Conservation (phyloP, 2,797 vertebrate species). For the Sebastes melanostomus region DNA sequence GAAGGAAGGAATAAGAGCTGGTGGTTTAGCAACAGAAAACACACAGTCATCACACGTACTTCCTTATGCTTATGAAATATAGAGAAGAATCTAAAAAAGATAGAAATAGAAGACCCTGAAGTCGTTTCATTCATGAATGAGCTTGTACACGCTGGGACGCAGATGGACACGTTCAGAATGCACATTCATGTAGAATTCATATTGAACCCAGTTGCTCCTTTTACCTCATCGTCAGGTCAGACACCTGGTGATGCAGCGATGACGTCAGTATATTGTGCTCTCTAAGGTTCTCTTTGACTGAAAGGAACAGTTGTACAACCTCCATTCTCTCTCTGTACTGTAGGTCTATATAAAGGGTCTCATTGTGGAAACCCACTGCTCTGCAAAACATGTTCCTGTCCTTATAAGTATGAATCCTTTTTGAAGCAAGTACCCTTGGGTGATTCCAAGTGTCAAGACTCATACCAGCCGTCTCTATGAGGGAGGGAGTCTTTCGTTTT, state of each 20-base stretch:
- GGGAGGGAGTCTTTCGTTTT: background rate
- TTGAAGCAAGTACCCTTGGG: background rate
- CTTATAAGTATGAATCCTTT: background rate
- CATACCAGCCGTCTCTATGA: background rate
- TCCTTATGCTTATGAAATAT: background rate
- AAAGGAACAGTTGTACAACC: background rate
- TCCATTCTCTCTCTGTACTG: background rate
- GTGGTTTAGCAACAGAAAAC: slow-evolving; percentile 41
- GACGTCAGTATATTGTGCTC: background rate
- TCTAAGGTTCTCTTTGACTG: background rate
- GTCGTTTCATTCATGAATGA: slow-evolving; percentile 13
- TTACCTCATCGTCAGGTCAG: background rate
- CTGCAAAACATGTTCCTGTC: background rate
- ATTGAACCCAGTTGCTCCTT: background rate
- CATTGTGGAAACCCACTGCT: background rate
- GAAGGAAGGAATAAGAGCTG: slow-evolving; percentile 30
- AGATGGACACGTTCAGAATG: background rate
- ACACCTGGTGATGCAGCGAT: background rate
- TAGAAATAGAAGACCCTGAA: background rate
- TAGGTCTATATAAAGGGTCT: background rate
- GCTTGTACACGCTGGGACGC: background rate
- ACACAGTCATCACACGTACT: slow-evolving; percentile 17
- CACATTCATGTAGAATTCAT: background rate
- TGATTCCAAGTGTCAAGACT: background rate
- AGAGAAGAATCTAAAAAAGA: background rate